These are phyloP conservation scores for Aproaerema taeniolella DNA, from an alignment of 2,888 invertebrate species.

Conservation along the genomic window DNA sequence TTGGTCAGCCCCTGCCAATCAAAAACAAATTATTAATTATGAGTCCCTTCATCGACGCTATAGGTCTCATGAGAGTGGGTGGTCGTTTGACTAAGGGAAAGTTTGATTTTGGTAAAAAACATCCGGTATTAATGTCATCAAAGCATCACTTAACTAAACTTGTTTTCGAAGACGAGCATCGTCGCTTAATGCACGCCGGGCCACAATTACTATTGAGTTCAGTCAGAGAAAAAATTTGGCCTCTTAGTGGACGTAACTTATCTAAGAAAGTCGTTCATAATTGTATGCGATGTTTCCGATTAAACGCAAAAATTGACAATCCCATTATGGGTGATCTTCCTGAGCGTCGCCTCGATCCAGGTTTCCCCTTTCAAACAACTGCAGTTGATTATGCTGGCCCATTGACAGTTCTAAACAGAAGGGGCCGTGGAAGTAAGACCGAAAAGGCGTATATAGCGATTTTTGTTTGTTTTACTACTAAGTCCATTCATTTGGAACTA, in stretches of 20 bases:
- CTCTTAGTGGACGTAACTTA: conserved; percentile 5
- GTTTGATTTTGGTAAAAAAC: not conserved
- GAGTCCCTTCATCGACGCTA: conserved; percentile 9
- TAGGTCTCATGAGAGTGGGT: not conserved
- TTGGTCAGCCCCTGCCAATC: conserved; percentile 7
- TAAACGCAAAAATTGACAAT: conserved; percentile 4
- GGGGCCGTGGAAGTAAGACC: conserved; percentile 1
- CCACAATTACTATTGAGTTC: conserved; percentile 1
- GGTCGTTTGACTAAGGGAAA: not conserved
- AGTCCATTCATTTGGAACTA: not conserved
- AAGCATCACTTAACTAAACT: conserved; percentile 3
- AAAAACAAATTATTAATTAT: conserved; percentile 17
- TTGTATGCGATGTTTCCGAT: conserved; percentile 7
- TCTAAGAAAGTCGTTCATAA: conserved; percentile 3
- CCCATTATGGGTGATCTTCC: conserved; percentile 15
- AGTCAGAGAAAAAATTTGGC: conserved; percentile 1
- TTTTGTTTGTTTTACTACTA: conserved; percentile 1
- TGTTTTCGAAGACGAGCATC: not conserved
- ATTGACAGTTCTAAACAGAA: not conserved
- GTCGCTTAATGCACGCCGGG: not conserved
- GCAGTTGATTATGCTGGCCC: conserved; percentile 2
- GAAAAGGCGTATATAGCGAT: not conserved
- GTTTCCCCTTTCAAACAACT: conserved; percentile 8
- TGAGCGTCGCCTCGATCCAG: conserved; percentile 9
- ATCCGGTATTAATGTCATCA: not conserved